phyloP scores from a whole-genome alignment of 2,888 invertebrate genomes.

The Drosophila kokeensis region DNA sequence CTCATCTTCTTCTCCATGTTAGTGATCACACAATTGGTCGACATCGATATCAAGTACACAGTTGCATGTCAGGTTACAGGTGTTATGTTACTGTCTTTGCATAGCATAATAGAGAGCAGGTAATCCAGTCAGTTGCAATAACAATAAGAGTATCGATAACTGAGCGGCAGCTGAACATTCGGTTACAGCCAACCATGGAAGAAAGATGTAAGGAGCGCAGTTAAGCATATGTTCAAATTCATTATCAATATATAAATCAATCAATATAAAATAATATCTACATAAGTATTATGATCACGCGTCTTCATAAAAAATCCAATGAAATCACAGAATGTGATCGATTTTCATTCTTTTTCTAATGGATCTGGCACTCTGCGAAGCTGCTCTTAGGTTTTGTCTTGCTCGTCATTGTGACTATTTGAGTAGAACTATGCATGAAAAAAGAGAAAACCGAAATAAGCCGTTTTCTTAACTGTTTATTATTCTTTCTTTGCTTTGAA shows the following conservation, averaged over 20 bases:
- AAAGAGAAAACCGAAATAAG: neutral
- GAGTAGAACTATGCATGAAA: neutral
- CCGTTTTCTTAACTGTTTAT: neutral
- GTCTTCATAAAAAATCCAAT: neutral
- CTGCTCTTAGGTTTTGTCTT: neutral
- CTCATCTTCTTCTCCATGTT: too few species aligned
- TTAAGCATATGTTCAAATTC: too few species aligned
- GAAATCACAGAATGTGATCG: too few species aligned
- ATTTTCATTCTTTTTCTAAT: neutral
- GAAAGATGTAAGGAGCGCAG: neutral
- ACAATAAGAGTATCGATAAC: too few species aligned
- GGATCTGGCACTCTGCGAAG: neutral
- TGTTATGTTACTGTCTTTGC: too few species aligned
- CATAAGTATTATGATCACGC: neutral
- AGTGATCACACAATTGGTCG: too few species aligned
- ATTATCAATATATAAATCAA: too few species aligned
- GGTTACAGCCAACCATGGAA: neutral
- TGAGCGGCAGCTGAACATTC: too few species aligned
- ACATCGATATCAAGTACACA: too few species aligned
- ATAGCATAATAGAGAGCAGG: too few species aligned
- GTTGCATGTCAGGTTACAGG: too few species aligned
- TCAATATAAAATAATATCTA: neutral
- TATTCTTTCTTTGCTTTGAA: neutral
- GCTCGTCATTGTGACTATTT: neutral
- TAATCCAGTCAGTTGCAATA: too few species aligned